These are phyloP conservation scores for Rousettus madagascariensis DNA, from an alignment of 2,797 vertebrate species.

Conservation along the genomic window DNA sequence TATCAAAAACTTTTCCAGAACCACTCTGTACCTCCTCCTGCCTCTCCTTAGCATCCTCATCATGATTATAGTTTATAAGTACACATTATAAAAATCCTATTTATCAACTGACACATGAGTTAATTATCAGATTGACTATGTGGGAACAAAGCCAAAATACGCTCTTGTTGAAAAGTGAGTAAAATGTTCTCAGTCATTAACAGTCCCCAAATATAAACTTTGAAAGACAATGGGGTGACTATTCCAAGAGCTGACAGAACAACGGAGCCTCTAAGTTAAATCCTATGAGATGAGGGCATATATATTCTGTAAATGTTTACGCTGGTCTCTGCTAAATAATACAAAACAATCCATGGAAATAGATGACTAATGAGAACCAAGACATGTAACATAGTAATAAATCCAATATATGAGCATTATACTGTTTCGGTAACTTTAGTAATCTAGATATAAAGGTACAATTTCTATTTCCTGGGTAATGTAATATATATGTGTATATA, in stretches of 20 bases:
- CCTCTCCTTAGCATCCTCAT: neutral
- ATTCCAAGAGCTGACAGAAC: neutral
- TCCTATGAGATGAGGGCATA: neutral
- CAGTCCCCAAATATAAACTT: neutral
- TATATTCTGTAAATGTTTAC: neutral
- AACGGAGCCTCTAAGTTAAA: neutral
- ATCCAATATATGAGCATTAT: neutral
- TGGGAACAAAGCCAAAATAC: neutral
- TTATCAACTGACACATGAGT: neutral
- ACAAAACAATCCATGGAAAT: neutral
- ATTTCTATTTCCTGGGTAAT: neutral
- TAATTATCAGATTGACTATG: neutral
- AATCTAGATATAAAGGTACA: neutral
- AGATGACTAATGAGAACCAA: neutral
- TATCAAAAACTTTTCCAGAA: neutral
- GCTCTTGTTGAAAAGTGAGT: neutral
- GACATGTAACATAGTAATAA: neutral
- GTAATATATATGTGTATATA: neutral
- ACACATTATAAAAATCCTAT: neutral
- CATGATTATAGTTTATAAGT: neutral
- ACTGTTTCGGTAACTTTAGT: neutral
- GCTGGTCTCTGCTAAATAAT: neutral
- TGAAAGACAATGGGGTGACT: neutral
- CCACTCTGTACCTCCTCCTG: neutral
- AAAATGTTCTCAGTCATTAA: neutral